Conservation (phyloP, 2,797 vertebrate species). For the Ctenosaura bakeri region DNA sequence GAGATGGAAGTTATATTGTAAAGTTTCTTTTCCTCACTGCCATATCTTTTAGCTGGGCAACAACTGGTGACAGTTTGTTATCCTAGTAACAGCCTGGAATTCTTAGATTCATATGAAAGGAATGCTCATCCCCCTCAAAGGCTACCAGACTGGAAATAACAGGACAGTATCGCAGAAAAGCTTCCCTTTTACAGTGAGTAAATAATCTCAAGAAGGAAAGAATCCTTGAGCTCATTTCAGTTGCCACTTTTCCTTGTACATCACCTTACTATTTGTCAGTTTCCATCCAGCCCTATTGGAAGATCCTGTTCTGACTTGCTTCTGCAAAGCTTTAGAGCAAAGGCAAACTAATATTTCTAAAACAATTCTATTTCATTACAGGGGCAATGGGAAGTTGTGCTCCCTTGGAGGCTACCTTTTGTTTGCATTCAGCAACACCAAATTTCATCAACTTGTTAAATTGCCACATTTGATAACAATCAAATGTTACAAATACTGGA, state of each 20-base stretch:
- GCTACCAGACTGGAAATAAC: neutral
- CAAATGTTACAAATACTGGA: neutral
- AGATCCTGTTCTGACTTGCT: neutral
- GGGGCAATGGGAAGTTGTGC: neutral
- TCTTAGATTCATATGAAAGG: slow-evolving; percentile 3
- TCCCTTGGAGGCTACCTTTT: neutral
- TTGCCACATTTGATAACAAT: neutral
- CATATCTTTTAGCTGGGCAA: neutral
- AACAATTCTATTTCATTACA: neutral
- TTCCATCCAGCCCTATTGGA: neutral
- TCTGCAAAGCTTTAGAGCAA: neutral
- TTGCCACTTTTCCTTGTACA: neutral
- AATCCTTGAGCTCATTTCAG: neutral
- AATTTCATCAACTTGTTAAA: neutral
- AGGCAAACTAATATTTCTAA: neutral
- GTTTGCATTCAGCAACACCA: neutral
- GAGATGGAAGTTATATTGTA: neutral
- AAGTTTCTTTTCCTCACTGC: neutral
- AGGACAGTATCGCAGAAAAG: neutral
- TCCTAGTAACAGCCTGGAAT: neutral
- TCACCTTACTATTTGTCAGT: neutral
- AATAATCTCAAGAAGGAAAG: neutral
- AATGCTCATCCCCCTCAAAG: slow-evolving; percentile 3
- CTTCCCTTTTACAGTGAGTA: neutral
- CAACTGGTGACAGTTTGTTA: neutral